Percentiles rank a stretch among this genome's conserved stretches.
Conservation (phyloP, 2,888 invertebrate genomes). For the Tridacna crocea region DNA sequence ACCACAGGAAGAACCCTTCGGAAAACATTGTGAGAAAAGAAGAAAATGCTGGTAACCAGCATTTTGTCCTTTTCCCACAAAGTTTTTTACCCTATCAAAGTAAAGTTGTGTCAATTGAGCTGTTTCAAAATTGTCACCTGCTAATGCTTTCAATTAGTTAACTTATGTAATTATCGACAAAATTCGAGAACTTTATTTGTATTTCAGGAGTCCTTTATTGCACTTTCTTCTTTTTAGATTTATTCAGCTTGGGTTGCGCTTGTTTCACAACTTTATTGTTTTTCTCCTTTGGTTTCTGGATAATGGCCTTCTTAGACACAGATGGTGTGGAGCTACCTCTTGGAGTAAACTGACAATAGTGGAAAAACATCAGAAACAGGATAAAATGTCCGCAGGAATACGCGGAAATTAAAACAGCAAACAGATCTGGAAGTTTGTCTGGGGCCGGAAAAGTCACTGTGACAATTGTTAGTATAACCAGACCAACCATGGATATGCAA, state of each 20-base stretch:
- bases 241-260: constrained; percentile 13
- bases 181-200: too few species aligned
- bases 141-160: too few species aligned
- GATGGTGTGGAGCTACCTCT: neutral
- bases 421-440: constrained; percentile 91
- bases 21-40: too few species aligned
- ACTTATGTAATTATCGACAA: too few species aligned
- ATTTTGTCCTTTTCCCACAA: too few species aligned
- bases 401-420: constrained; percentile 91
- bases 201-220: neutral
- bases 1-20: too few species aligned
- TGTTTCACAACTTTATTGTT: constrained; percentile 15
- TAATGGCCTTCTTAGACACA: neutral
- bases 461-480: constrained; percentile 87
- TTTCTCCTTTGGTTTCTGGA: neutral
- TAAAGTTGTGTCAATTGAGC: too few species aligned
- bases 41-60: too few species aligned
- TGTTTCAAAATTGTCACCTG: too few species aligned
- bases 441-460: constrained; percentile 89
- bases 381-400: constrained; percentile 94
- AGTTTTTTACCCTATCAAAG: too few species aligned
- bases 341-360: constrained; percentile 74
- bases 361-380: constrained; percentile 82
- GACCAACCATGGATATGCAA: constrained; percentile 87
- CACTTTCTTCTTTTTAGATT: constrained; percentile 40